Evolutionary conservation across 2,113 vertebrate genomes (phyloP).

Genomic region (Chlorodrepanis virens): DNA sequence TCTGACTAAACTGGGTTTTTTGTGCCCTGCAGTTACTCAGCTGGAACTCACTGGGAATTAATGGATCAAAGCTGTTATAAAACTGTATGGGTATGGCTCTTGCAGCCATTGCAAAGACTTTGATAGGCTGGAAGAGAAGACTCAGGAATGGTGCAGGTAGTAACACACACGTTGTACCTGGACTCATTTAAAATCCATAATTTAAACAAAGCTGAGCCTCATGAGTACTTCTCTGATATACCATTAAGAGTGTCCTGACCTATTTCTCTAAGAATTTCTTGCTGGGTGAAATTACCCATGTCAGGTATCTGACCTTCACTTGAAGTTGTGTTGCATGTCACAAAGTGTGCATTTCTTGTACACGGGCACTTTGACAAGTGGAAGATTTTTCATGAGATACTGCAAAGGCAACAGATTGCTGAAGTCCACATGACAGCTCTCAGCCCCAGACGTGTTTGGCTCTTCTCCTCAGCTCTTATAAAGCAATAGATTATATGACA

Average conservation of each 20-base stretch:
- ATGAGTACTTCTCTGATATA: neutral
- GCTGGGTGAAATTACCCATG: neutral
- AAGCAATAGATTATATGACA: conserved; percentile 16
- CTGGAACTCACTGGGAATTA: neutral
- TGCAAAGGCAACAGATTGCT: neutral
- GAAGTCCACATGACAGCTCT: neutral
- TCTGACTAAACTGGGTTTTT: neutral
- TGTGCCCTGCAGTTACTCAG: neutral
- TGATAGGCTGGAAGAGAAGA: neutral
- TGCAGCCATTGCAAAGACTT: neutral
- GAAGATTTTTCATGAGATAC: neutral
- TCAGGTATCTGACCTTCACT: neutral
- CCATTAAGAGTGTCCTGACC: neutral
- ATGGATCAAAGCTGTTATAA: neutral
- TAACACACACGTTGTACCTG: neutral
- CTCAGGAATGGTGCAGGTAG: neutral
- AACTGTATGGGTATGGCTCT: neutral
- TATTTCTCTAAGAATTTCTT: neutral
- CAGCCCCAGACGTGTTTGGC: neutral
- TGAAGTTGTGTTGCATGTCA: neutral
- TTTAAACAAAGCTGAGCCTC: neutral
- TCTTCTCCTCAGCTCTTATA: neutral
- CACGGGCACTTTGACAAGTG: neutral
- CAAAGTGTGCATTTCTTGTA: conserved; percentile 1
- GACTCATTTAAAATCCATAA: neutral